Percentiles rank a stretch among this genome's conserved stretches.
Conservation (phyloP, 2,888 invertebrate species). For the Sinopyrophorus schimmeli region DNA sequence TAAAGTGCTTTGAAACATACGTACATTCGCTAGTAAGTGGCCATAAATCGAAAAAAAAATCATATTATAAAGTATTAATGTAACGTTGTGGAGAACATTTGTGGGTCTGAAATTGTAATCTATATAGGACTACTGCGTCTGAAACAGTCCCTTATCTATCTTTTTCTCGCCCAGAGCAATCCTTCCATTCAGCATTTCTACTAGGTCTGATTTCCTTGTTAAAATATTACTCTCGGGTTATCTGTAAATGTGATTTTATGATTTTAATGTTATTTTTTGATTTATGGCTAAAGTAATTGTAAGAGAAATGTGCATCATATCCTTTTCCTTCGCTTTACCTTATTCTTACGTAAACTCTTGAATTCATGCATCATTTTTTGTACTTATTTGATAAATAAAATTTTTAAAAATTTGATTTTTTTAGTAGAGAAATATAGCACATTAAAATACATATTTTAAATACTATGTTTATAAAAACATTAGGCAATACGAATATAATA, state of each 20-base stretch:
- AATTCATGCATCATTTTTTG: conserved; percentile 3
- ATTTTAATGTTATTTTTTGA: conserved; percentile 40
- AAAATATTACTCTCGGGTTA: conserved; percentile 37
- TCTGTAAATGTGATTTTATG: conserved; percentile 41
- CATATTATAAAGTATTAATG: conserved; percentile 5
- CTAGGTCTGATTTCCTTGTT: conserved; percentile 27
- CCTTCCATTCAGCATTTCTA: conserved; percentile 34
- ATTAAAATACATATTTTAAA: too few species aligned
- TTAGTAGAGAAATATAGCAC: too few species aligned
- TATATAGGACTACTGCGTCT: conserved; percentile 8
- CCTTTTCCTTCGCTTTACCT: conserved; percentile 8
- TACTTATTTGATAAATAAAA: too few species aligned
- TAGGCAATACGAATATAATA: too few species aligned
- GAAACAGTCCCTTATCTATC: conserved; percentile 14
- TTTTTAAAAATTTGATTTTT: too few species aligned
- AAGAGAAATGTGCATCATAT: conserved; percentile 13
- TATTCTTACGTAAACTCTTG: conserved; percentile 5
- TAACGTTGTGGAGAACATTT: conserved; percentile 10
- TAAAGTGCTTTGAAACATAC: background rate
- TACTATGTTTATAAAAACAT: too few species aligned
- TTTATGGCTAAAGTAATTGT: conserved; percentile 31
- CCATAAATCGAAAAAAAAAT: background rate
- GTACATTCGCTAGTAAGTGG: background rate
- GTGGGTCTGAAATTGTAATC: conserved; percentile 12
- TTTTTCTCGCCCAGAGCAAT: conserved; percentile 33